Percentiles rank a stretch among this genome's conserved stretches.
These are phyloP conservation scores for Anoncus sp. DNA, from an alignment of 2,888 invertebrate genomes.

Conservation along the genomic window DNA sequence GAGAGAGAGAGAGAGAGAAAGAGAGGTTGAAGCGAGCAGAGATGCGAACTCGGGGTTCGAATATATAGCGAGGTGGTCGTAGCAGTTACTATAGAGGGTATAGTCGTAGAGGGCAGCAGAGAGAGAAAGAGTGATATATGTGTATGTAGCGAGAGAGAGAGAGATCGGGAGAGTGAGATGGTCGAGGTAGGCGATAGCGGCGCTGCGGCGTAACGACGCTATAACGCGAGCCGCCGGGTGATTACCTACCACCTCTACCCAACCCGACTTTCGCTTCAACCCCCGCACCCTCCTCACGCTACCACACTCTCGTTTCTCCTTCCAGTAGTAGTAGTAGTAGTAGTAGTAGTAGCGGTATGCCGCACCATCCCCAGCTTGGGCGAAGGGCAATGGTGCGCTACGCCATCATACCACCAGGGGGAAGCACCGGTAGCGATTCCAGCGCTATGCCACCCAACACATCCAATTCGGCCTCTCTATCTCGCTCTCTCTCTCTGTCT, in stretches of 20 bases:
- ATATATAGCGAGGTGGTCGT: slow-evolving; percentile 64
- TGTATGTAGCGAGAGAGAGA: slow-evolving; percentile 24
- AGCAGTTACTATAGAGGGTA: slow-evolving; percentile 42
- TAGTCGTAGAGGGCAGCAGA: slow-evolving; percentile 40
- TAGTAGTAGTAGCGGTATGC: slow-evolving; percentile 43
- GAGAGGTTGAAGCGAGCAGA: slow-evolving; percentile 47
- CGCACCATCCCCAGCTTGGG: slow-evolving; percentile 41
- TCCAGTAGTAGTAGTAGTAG: slow-evolving; percentile 24
- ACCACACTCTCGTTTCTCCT: slow-evolving; percentile 61
- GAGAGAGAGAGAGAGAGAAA: slow-evolving; percentile 20
- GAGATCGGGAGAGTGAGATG: slow-evolving; percentile 53
- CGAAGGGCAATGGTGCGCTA: slow-evolving; percentile 51
- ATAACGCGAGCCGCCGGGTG: slow-evolving; percentile 83
- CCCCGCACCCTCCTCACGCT: slow-evolving; percentile 62
- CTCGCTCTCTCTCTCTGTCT: slow-evolving; percentile 32
- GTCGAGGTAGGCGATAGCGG: slow-evolving; percentile 76
- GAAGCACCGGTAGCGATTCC: slow-evolving; percentile 50
- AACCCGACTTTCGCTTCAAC: slow-evolving; percentile 31
- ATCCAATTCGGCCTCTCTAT: slow-evolving; percentile 37
- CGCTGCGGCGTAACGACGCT: slow-evolving; percentile 82
- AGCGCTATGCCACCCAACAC: slow-evolving; percentile 58
- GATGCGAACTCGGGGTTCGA: slow-evolving; percentile 60
- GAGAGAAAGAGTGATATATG: slow-evolving; percentile 12
- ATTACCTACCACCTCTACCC: slow-evolving; percentile 81
- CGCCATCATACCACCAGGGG: slow-evolving; percentile 42